Evolutionary conservation across 2,113 vertebrate species (phyloP), one percentile per base, ranked within the genome.

Genomic region (Hiodon tergisus): DNA sequence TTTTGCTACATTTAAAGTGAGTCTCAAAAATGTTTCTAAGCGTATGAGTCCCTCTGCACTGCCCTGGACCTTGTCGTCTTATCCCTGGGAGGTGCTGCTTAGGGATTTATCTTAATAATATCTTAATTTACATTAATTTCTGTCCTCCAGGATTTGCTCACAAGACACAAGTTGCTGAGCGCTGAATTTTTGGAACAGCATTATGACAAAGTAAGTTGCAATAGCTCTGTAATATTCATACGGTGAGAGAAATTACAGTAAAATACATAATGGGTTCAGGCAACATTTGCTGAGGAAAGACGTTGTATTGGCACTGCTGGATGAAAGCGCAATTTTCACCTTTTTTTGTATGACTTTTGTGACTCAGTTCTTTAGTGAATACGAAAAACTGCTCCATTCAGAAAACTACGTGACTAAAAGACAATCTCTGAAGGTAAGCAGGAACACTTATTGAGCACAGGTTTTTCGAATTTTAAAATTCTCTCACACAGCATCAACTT

Each of bases 371-470:
- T 94, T 94, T 88, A 94, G 93, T 86, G 93, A 94, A 82, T 94
- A 94, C 74, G 93, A 94, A 84, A 94, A 94, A 82, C 83, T 94
- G 77, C 92, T 94, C 81, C 92, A 94, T 89, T 94, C 93, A 8
- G 93, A 94, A 92, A 94, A 94, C 80, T 94, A 94, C 0, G 93
- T 94, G 87, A 94, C 93, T 71, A 94, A 94, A 81, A 88, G 93
- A 74, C 93, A 94, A 90, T 94, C 93, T 66, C 86, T 94, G 83
- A 94, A 94, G 91, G 93, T 94, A 90, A 79, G 55, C 11, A 1
- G 17, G 11, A 11, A 51, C 17, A 17, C 60, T 67, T 55, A 14
- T 5, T 51, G 58, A 65, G 55, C n/a, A 13, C 9, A 46, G 6
- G 4, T 7, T 52, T 69, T 70, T 17, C 4, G 46, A 53, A 53